phyloP scores from a whole-genome alignment of 2,113 vertebrate genomes.

The Notothenia rossii region DNA sequence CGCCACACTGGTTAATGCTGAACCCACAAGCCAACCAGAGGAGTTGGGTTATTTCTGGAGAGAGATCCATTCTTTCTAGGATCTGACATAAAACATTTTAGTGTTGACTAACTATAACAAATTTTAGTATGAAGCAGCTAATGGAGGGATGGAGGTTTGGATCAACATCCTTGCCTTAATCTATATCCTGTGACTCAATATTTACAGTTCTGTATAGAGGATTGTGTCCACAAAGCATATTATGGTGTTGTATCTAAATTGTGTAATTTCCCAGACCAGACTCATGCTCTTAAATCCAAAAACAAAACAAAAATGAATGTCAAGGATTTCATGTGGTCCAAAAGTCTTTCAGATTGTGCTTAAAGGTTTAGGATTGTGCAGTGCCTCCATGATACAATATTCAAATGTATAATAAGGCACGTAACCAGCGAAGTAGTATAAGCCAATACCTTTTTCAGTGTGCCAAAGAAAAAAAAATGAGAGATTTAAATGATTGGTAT shows the following conservation, averaged over 20 bases:
- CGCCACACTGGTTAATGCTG: constrained; percentile 30
- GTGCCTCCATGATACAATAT: too few relatives aligned
- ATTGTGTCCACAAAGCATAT: neutral
- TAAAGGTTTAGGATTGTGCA: neutral
- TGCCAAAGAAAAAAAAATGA: neutral
- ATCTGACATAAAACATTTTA: constrained; percentile 15
- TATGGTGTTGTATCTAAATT: neutral
- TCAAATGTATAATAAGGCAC: too few relatives aligned
- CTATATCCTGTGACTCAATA: neutral
- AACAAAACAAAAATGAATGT: neutral
- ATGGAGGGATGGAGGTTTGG: neutral
- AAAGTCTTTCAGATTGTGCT: neutral
- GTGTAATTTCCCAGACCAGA: neutral
- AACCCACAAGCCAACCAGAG: constrained; percentile 39
- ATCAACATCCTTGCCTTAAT: neutral
- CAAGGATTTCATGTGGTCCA: neutral
- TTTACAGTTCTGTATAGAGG: neutral
- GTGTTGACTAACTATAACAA: neutral
- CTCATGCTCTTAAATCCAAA: neutral
- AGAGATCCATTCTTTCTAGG: constrained; percentile 3
- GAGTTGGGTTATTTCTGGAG: constrained; percentile 35
- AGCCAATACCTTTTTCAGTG: neutral
- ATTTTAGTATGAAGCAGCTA: neutral
- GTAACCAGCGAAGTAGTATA: neutral
- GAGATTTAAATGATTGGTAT: neutral